phyloP scores from a whole-genome alignment of 2,888 invertebrate genomes.

The Heliconius sara region DNA sequence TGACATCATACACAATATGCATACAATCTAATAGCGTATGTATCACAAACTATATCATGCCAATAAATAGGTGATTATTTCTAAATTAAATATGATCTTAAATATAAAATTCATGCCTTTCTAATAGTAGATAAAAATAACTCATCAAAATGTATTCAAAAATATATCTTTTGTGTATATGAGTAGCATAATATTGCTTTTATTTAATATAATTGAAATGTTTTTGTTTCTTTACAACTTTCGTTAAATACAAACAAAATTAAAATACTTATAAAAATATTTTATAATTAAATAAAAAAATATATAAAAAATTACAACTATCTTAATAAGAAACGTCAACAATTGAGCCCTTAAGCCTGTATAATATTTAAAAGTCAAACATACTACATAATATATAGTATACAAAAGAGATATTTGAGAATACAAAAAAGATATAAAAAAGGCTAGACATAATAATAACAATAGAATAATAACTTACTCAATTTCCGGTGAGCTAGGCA shows the following conservation, averaged over 20 bases:
- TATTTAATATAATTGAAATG: no score
- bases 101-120: slow-evolving; percentile 49
- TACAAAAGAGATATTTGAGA: slow-evolving; percentile 5
- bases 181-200: no score
- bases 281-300: neutral
- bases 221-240: no score
- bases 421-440: neutral
- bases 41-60: slow-evolving; percentile 42
- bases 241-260: neutral
- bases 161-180: slow-evolving; percentile 6
- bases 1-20: slow-evolving; percentile 49
- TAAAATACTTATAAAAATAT: neutral
- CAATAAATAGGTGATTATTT: slow-evolving; percentile 47
- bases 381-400: neutral
- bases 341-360: no score
- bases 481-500: slow-evolving; percentile 87
- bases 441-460: neutral
- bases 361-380: neutral
- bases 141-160: slow-evolving; percentile 21
- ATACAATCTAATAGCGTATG: slow-evolving; percentile 55
- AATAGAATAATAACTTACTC: slow-evolving; percentile 83
- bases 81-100: slow-evolving; percentile 34
- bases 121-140: slow-evolving; percentile 35
- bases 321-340: neutral
- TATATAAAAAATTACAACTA: neutral